Conservation (phyloP, 2,113 vertebrate genomes). For the Microcebus murinus region DNA sequence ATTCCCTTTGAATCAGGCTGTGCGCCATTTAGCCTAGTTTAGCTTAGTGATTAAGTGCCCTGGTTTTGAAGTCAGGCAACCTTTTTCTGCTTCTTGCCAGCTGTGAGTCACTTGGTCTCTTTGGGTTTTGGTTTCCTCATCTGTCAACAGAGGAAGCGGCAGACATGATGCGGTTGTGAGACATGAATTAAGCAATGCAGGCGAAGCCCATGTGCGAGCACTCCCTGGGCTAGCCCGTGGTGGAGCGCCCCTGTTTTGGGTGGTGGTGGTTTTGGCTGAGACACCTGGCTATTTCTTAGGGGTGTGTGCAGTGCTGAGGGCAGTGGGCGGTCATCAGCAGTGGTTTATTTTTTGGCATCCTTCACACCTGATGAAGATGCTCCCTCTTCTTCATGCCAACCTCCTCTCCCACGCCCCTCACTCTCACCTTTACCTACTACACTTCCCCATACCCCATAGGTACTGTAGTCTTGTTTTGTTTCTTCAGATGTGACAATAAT, state of each 20-base stretch:
- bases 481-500: neutral
- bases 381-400: fast-evolving
- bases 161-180: neutral
- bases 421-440: neutral
- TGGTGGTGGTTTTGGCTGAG: neutral
- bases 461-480: neutral
- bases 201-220: fast-evolving
- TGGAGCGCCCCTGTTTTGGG: fast-evolving
- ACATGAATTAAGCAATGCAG: neutral
- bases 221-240: fast-evolving
- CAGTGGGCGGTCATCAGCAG: neutral
- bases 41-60: fast-evolving
- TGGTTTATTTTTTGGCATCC: neutral
- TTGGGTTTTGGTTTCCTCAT: neutral
- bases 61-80: neutral
- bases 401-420: neutral
- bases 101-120: neutral
- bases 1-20: neutral
- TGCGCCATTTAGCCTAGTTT: neutral
- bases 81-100: neutral
- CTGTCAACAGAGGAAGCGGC: neutral
- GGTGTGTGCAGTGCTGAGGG: neutral
- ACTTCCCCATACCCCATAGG: neutral
- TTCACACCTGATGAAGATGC: too few species aligned
- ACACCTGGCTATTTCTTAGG: neutral